Evolutionary conservation across 2,113 vertebrate genomes (phyloP).

Genomic region (Paedocypris sp.): DNA sequence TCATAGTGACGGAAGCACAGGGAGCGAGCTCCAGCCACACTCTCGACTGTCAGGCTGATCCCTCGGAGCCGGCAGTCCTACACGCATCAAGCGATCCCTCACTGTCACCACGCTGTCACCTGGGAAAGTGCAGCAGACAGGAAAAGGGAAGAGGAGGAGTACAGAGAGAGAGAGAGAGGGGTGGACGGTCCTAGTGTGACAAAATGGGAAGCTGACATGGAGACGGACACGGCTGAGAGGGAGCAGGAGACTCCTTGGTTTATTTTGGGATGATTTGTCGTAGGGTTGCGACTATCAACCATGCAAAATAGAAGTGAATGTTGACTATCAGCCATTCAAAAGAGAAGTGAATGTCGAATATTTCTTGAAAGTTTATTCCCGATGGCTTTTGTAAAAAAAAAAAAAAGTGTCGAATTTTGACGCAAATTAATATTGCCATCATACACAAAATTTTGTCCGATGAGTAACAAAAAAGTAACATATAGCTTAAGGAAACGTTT

Average conservation of each 20-base stretch:
- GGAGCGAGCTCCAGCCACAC: slow-evolving; percentile 50
- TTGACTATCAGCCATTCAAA: too few relatives aligned
- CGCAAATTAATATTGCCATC: too few relatives aligned
- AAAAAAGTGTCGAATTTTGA: too few relatives aligned
- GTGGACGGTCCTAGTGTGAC: slow-evolving; percentile 47
- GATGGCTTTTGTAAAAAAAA: too few relatives aligned
- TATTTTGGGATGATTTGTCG: too few relatives aligned
- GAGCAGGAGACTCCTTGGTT: background rate
- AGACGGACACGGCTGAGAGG: slow-evolving; percentile 37
- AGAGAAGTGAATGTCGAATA: too few relatives aligned
- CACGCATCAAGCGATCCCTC: slow-evolving; percentile 49
- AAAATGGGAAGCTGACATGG: slow-evolving; percentile 47
- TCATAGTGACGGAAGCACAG: slow-evolving; percentile 61
- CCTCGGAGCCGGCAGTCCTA: slow-evolving; percentile 8
- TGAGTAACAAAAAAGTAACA: too few relatives aligned
- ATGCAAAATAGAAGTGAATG: too few relatives aligned
- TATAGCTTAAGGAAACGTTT: too few relatives aligned
- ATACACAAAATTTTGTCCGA: too few relatives aligned
- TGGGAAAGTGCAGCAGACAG: slow-evolving; percentile 12
- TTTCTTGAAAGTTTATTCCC: too few relatives aligned
- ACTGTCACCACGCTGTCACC: slow-evolving; percentile 60
- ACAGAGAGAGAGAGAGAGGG: slow-evolving; percentile 20
- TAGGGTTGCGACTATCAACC: too few relatives aligned
- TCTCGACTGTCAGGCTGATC: slow-evolving; percentile 52
- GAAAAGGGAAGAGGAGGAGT: slow-evolving; percentile 4